These are phyloP conservation scores for Platypus cylindrus DNA, from an alignment of 2,888 invertebrate genomes.

Conservation along the genomic window DNA sequence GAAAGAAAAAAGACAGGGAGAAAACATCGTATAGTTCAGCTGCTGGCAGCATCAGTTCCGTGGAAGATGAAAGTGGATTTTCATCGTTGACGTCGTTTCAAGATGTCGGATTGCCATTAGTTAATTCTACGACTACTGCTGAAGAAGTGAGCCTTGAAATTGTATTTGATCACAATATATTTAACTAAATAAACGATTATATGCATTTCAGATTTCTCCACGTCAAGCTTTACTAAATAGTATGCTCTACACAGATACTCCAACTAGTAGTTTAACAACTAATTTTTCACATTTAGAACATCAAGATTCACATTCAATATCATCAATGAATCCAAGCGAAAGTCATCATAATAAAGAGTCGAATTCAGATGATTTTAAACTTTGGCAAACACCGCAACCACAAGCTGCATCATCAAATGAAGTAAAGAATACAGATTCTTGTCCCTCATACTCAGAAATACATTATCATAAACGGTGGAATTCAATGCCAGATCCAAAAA, in stretches of 20 bases:
- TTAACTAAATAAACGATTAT: constrained; percentile 1
- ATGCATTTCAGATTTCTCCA: constrained; percentile 20
- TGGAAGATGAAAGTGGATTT: constrained; percentile 75
- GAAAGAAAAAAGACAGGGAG: constrained; percentile 1
- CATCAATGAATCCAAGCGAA: too few relatives aligned
- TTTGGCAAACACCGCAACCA: constrained; percentile 27
- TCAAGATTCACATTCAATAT: too few relatives aligned
- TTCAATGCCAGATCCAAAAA: constrained; percentile 25
- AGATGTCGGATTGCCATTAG: constrained; percentile 59
- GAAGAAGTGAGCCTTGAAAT: constrained; percentile 18
- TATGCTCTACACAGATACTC: constrained; percentile 19
- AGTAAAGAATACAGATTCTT: constrained; percentile 1
- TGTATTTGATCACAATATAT: constrained; percentile 1
- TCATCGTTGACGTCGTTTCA: constrained; percentile 77
- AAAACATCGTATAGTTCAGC: constrained; percentile 16
- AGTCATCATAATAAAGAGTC: constrained; percentile 3
- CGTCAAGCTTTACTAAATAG: constrained; percentile 27
- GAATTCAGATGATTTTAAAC: constrained; percentile 22
- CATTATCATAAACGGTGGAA: constrained; percentile 28
- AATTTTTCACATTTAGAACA: too few relatives aligned
- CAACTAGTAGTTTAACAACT: too few relatives aligned
- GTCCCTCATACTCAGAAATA: not conserved
- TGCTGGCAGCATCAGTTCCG: constrained; percentile 31
- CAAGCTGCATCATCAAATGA: not conserved
- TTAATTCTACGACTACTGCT: constrained; percentile 24